These are phyloP conservation scores for Eciton burchellii DNA, from an alignment of 1,140 invertebrate genomes.

Conservation along the genomic window DNA sequence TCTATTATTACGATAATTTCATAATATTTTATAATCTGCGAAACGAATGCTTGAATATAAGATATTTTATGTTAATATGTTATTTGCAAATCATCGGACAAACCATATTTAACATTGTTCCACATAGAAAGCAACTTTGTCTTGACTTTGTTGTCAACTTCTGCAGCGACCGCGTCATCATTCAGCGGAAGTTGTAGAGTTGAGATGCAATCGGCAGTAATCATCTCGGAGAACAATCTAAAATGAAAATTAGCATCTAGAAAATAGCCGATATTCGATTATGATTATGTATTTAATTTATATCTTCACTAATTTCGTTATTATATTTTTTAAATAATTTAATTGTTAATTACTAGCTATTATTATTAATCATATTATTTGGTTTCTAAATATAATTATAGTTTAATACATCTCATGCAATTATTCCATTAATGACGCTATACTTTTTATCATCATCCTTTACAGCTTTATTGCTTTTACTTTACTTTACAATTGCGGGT, in stretches of 20 bases:
- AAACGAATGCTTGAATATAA: background rate
- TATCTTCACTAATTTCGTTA: background rate
- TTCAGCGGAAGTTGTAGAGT: conserved; percentile 76
- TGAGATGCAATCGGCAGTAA: conserved; percentile 77
- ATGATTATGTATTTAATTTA: background rate
- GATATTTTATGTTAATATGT: background rate
- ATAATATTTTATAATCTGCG: background rate
- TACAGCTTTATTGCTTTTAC: background rate
- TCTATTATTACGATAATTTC: background rate
- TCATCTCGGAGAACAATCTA: conserved; percentile 76
- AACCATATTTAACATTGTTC: conserved; percentile 96
- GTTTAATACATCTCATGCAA: no score
- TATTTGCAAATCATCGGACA: conserved; percentile 25
- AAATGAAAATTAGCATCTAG: conserved; percentile 76
- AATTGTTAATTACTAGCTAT: background rate
- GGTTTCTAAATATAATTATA: no score
- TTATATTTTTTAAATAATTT: conserved; percentile 7
- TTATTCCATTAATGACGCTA: no score
- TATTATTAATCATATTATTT: no score
- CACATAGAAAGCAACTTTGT: conserved; percentile 93
- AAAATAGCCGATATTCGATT: background rate
- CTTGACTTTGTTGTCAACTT: conserved; percentile 92
- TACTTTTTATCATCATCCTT: background rate
- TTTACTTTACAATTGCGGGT: background rate
- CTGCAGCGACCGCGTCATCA: conserved; percentile 80